Conservation (phyloP, 2,113 vertebrate species). For the Bufo bufo region DNA sequence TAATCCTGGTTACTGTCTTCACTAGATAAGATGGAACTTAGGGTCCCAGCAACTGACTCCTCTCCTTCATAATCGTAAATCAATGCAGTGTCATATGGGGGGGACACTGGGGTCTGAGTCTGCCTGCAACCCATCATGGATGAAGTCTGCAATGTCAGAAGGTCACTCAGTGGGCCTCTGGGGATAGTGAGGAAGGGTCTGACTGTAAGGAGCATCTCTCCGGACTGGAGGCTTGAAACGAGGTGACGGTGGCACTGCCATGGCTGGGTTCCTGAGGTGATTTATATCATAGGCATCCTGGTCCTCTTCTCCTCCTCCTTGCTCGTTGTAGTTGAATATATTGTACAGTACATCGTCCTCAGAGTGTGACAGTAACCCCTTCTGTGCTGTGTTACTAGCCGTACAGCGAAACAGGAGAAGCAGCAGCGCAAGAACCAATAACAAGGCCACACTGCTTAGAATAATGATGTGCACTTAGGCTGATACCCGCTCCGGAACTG, state of each 20-base stretch:
- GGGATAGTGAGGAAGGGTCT: conserved; percentile 69
- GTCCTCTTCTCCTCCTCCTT: conserved; percentile 95
- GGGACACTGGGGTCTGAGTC: conserved; percentile 90
- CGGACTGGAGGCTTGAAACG: conserved; percentile 77
- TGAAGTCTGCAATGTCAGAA: conserved; percentile 89
- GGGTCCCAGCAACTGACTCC: conserved; percentile 85
- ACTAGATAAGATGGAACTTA: conserved; percentile 90
- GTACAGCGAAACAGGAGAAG: conserved; percentile 70
- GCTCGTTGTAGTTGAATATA: conserved; percentile 92
- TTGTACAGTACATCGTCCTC: conserved; percentile 91
- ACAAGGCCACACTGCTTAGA: conserved; percentile 74
- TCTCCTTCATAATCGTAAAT: conserved; percentile 97
- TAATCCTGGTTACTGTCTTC: conserved; percentile 93
- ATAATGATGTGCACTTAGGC: conserved; percentile 79
- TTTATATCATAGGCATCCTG: conserved; percentile 94
- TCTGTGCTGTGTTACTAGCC: conserved; percentile 69
- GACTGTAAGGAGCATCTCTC: conserved; percentile 79
- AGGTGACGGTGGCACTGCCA: conserved; percentile 63
- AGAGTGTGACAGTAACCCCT: conserved; percentile 77
- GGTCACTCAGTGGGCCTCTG: conserved; percentile 76
- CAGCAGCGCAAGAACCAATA: conserved; percentile 78
- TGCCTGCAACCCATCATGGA: conserved; percentile 85
- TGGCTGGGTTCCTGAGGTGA: conserved; percentile 84
- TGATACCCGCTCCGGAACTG: conserved; percentile 76
- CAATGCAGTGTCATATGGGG: conserved; percentile 92